phyloP scores from a whole-genome alignment of 2,888 invertebrate genomes.

The Luperina nickerlii region DNA sequence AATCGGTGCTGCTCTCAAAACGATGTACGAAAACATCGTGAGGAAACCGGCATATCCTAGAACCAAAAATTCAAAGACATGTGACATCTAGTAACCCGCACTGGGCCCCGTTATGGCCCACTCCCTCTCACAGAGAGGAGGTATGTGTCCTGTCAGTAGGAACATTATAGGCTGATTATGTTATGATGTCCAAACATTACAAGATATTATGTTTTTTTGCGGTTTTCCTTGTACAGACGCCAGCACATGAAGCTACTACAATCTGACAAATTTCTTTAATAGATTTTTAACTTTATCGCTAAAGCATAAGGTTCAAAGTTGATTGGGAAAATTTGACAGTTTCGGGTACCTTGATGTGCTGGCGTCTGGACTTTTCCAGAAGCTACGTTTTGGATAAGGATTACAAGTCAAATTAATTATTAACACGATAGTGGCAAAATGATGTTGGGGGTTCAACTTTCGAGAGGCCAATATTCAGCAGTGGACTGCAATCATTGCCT shows the following conservation, averaged over 20 bases:
- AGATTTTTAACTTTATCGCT: too few relatives aligned
- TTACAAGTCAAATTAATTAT: not conserved
- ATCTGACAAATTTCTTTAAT: too few relatives aligned
- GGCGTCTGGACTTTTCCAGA: too few relatives aligned
- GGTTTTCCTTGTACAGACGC: not conserved
- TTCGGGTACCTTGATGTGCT: too few relatives aligned
- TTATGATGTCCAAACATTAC: not conserved
- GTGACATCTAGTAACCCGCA: not conserved
- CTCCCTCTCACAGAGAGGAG: not conserved
- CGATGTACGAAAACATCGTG: not conserved
- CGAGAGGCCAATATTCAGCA: not conserved
- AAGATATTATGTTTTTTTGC: not conserved
- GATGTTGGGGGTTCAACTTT: not conserved
- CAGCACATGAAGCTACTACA: too few relatives aligned
- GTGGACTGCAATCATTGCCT: not conserved
- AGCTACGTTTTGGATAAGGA: not conserved
- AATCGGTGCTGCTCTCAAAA: not conserved
- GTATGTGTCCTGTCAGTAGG: not conserved
- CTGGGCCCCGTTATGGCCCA: not conserved
- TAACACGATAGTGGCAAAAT: too few relatives aligned
- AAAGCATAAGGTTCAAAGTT: too few relatives aligned
- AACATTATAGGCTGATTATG: not conserved
- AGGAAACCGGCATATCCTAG: too few relatives aligned
- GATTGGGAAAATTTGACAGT: too few relatives aligned
- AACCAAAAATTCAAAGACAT: not conserved